Percentiles rank a stretch among this genome's conserved stretches.
Conservation (phyloP, 2,113 vertebrate genomes). For the Procavia capensis region DNA sequence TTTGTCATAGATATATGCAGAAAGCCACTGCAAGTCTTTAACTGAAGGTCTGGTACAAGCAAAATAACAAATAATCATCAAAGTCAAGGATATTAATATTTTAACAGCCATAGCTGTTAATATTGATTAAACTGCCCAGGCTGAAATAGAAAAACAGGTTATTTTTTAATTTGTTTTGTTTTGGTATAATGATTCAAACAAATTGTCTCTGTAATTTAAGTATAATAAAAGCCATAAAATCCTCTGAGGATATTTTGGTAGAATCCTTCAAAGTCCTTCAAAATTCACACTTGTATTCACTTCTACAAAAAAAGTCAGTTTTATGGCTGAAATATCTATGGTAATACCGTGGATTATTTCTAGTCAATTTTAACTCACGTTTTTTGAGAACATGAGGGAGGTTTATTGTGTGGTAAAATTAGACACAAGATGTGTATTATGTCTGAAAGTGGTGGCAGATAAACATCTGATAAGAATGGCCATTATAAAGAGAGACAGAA, state of each 20-base stretch:
- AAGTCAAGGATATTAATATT: not conserved
- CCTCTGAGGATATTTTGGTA: conserved; percentile 10
- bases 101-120: not conserved
- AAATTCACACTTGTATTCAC: conserved; percentile 41
- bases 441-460: conserved; percentile 73
- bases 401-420: conserved; percentile 80
- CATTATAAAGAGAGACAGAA: conserved; percentile 66
- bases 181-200: not conserved
- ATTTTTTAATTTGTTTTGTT: conserved; percentile 31
- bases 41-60: not conserved
- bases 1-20: not conserved
- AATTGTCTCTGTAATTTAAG: conserved; percentile 39
- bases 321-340: conserved; percentile 47
- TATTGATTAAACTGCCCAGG: not conserved
- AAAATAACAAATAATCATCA: not conserved
- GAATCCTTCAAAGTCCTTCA: conserved; percentile 34
- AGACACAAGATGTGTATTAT: conserved; percentile 64
- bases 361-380: conserved; percentile 59
- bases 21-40: not conserved
- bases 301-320: conserved; percentile 21
- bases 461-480: conserved; percentile 78
- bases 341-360: conserved; percentile 61
- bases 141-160: not conserved
- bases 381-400: conserved; percentile 72
- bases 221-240: conserved; percentile 33